Evolutionary conservation across 2,113 vertebrate species (phyloP).

Genomic region (Hydrochoerus hydrochaeris): DNA sequence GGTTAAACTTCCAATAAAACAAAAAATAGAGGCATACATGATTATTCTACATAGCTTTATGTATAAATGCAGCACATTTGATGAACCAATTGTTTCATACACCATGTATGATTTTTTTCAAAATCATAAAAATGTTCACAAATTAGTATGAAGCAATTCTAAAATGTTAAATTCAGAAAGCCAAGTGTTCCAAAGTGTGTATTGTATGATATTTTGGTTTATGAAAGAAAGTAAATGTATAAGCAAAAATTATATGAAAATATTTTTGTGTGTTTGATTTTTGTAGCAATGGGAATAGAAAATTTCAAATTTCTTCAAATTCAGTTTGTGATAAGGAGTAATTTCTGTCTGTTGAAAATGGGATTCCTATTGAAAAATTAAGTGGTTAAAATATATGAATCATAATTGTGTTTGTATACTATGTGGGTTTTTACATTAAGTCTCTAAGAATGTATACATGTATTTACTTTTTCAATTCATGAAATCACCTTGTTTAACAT

Average conservation of each 20-base stretch:
- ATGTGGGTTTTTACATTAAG: neutral
- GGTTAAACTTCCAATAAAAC: neutral
- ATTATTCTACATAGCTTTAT: neutral
- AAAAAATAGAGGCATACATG: neutral
- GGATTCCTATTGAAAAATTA: neutral
- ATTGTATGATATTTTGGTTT: neutral
- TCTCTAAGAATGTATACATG: neutral
- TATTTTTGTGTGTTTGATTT: neutral
- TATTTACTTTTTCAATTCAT: neutral
- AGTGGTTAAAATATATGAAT: neutral
- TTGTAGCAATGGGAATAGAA: neutral
- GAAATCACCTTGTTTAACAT: neutral
- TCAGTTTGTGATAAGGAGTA: too few species aligned
- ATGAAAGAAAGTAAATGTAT: neutral
- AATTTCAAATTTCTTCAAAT: too few species aligned
- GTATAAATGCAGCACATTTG: neutral
- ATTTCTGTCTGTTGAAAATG: neutral
- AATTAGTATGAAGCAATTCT: neutral
- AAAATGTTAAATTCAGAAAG: neutral
- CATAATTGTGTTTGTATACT: neutral
- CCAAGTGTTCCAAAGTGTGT: neutral
- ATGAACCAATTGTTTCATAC: neutral
- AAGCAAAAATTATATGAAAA: too few species aligned
- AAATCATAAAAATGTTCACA: neutral
- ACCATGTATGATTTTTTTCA: neutral